Percentiles rank a stretch among this genome's conserved stretches.
These are phyloP conservation scores for Tringa solitaria DNA, from an alignment of 2,113 vertebrate species.

Conservation along the genomic window DNA sequence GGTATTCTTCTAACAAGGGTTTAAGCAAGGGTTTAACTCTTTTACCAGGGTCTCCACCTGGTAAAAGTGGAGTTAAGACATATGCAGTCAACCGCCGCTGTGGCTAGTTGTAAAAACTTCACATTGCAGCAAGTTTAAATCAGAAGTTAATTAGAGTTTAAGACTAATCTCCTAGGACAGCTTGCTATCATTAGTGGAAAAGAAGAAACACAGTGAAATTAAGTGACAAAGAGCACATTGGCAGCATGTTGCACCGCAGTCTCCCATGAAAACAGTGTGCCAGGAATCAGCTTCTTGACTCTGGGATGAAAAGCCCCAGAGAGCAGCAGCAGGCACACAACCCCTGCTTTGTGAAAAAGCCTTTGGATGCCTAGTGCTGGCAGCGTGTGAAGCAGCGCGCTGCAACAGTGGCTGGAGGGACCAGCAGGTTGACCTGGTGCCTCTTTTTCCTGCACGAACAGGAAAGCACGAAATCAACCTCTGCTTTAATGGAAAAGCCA, in stretches of 20 bases:
- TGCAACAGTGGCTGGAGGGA: background rate
- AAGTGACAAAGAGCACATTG: background rate
- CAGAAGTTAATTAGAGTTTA: background rate
- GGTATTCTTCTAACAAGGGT: background rate
- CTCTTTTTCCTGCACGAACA: background rate
- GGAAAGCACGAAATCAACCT: background rate
- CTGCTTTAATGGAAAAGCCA: background rate
- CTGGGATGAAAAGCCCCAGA: rapidly evolving
- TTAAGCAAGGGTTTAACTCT: background rate
- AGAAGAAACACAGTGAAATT: background rate
- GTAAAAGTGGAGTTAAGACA: background rate
- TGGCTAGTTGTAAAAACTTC: background rate
- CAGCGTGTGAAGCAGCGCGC: rapidly evolving
- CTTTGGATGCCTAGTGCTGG: rapidly evolving
- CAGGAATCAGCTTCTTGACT: background rate
- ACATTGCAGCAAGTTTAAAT: background rate
- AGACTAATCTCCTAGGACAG: background rate
- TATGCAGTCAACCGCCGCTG: rapidly evolving
- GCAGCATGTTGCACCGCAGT: rapidly evolving
- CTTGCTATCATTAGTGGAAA: background rate
- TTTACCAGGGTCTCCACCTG: background rate
- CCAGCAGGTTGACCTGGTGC: background rate
- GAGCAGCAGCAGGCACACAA: rapidly evolving
- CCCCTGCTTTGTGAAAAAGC: background rate
- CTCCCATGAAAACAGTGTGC: rapidly evolving